These are phyloP conservation scores for Monarcha castaneiventris DNA, from an alignment of 2,113 vertebrate species.

Conservation along the genomic window DNA sequence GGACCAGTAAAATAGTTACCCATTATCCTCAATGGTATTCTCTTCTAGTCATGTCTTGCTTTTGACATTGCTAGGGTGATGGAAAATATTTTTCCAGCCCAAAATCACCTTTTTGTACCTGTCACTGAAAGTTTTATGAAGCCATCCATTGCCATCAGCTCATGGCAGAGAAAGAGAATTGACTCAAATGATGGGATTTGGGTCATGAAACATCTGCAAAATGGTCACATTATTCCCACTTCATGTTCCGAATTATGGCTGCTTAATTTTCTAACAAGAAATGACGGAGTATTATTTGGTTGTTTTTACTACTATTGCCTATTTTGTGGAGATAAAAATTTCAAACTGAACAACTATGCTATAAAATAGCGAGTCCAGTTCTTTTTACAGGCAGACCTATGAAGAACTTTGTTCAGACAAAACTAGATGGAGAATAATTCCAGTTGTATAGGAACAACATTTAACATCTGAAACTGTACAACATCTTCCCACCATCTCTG, in stretches of 20 bases:
- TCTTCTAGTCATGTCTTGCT: not conserved
- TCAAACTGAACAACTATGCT: not conserved
- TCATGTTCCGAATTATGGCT: slow-evolving; percentile 27
- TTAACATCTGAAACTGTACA: not conserved
- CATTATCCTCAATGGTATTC: not conserved
- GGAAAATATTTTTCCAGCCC: not conserved
- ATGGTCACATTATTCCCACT: not conserved
- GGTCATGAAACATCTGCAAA: slow-evolving; percentile 36
- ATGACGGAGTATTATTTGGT: not conserved
- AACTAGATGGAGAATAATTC: not conserved
- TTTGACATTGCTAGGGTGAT: slow-evolving; percentile 5
- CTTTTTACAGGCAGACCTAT: not conserved
- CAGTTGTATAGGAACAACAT: not conserved
- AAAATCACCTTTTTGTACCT: slow-evolving; percentile 10
- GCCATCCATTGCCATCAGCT: not conserved
- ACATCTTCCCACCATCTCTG: not conserved
- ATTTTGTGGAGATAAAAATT: not conserved
- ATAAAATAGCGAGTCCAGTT: not conserved
- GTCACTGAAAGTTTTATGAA: slow-evolving; percentile 14
- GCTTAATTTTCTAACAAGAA: slow-evolving; percentile 24
- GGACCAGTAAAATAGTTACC: not conserved
- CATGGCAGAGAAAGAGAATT: not conserved
- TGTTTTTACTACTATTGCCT: slow-evolving; percentile 20
- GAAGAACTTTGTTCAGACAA: not conserved
- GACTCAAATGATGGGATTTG: slow-evolving; percentile 1